phyloP scores from a whole-genome alignment of 2,888 invertebrate genomes.

The Brachylomia viminalis region DNA sequence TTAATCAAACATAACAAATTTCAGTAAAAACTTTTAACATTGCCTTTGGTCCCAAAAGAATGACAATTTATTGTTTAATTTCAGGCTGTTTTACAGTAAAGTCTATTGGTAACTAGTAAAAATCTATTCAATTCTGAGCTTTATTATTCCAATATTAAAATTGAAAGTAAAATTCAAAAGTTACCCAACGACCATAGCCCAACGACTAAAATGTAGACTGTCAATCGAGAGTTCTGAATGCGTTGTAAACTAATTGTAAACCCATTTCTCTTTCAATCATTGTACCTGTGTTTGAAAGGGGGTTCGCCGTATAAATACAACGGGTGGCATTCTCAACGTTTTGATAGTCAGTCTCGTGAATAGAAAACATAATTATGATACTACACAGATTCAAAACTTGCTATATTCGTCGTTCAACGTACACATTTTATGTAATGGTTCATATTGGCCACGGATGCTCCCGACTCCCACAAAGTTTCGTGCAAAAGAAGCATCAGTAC shows the following conservation, averaged over 20 bases:
- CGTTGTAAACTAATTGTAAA: background rate
- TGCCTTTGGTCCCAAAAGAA: background rate
- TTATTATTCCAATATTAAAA: slow-evolving; percentile 25
- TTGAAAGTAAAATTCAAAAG: background rate
- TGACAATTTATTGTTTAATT: slow-evolving; percentile 40
- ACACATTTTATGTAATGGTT: background rate
- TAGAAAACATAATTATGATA: slow-evolving; percentile 8
- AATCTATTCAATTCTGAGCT: slow-evolving; percentile 41
- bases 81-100: slow-evolving; percentile 41
- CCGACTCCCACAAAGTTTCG: background rate
- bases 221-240: background rate
- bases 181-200: slow-evolving; percentile 14
- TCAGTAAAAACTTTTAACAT: slow-evolving; percentile 8
- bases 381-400: slow-evolving; percentile 3
- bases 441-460: accelerated
- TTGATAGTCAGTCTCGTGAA: background rate
- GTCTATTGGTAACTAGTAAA: slow-evolving; percentile 38
- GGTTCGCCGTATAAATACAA: background rate
- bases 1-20: slow-evolving; percentile 41
- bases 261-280: no score
- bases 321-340: background rate
- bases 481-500: background rate
- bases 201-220: background rate
- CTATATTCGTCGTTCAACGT: background rate
- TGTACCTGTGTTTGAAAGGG: no score